Conservation (phyloP, 2,797 vertebrate genomes). For the Lemur catta region DNA sequence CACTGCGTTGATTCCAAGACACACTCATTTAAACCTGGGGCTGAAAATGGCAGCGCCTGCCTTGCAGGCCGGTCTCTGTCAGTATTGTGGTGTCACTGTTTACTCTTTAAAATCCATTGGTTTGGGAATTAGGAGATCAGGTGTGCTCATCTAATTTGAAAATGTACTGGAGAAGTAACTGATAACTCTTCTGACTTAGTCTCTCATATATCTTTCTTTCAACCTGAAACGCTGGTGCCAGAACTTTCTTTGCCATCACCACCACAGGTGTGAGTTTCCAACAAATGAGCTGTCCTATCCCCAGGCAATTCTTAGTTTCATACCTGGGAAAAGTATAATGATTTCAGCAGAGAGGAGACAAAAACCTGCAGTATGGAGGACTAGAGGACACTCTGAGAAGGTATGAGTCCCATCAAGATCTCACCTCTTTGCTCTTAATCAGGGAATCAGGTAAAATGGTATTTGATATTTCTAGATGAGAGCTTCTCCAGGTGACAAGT, state of each 20-base stretch:
- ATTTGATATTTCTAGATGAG: constrained; percentile 67
- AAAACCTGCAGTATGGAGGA: constrained; percentile 39
- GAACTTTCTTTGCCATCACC: constrained; percentile 72
- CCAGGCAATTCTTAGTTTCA: constrained; percentile 59
- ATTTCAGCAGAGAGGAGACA: constrained; percentile 65
- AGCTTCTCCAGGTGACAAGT: constrained; percentile 69
- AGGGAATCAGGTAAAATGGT: constrained; percentile 70
- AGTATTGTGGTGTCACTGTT: neutral
- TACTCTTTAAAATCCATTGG: neutral
- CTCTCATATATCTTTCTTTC: constrained; percentile 67
- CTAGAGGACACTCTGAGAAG: constrained; percentile 32
- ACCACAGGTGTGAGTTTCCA: constrained; percentile 64
- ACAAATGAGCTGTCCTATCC: constrained; percentile 44
- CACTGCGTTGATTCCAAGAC: neutral
- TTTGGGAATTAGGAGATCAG: constrained; percentile 10
- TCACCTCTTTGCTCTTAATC: constrained; percentile 67
- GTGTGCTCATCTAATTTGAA: neutral
- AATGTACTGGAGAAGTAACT: neutral
- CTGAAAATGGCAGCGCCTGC: neutral
- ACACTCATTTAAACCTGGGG: neutral
- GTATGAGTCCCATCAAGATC: constrained; percentile 47
- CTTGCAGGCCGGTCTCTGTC: neutral
- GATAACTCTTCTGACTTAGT: constrained; percentile 60
- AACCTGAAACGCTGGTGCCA: constrained; percentile 45
- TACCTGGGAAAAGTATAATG: constrained; percentile 54